Evolutionary conservation across 2,888 invertebrate genomes (phyloP).

Genomic region (Ennomos erosarius): DNA sequence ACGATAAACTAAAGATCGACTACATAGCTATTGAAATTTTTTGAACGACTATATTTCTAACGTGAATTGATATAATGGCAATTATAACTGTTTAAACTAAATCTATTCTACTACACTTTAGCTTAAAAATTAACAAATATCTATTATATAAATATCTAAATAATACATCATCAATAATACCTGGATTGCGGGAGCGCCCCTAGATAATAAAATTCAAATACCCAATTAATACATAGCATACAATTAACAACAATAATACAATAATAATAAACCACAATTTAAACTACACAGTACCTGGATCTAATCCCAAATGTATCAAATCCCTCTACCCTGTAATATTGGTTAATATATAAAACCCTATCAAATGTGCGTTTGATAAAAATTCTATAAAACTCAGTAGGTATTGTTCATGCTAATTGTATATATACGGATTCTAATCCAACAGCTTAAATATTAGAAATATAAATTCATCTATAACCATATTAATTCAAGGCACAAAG

Average conservation of each 20-base stretch:
- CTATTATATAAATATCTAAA: conserved; percentile 34
- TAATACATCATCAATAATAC: conserved; percentile 38
- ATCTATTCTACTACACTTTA: conserved; percentile 8
- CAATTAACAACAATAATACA: conserved; percentile 22
- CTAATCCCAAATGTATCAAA: conserved; percentile 23
- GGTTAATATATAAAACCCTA: not conserved
- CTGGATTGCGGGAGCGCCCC: conserved; percentile 37
- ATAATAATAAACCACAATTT: conserved; percentile 14
- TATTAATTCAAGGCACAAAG: conserved; percentile 5
- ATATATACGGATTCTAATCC: conserved; percentile 24
- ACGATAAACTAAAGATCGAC: conserved; percentile 2
- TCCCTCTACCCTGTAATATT: conserved; percentile 29
- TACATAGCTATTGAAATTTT: not conserved
- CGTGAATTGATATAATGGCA: not conserved
- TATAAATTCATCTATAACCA: conserved; percentile 9
- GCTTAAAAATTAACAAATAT: conserved; percentile 15
- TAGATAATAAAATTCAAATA: conserved; percentile 37
- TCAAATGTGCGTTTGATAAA: conserved; percentile 12
- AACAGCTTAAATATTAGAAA: conserved; percentile 23
- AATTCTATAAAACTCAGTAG: conserved; percentile 16
- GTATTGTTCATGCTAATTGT: conserved; percentile 35
- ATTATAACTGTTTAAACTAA: conserved; percentile 6
- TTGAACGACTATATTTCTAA: not conserved
- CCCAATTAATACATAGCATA: conserved; percentile 36
- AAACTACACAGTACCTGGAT: conserved; percentile 24